Conservation (phyloP, 2,797 vertebrate genomes). For the Trematomus bernacchii region DNA sequence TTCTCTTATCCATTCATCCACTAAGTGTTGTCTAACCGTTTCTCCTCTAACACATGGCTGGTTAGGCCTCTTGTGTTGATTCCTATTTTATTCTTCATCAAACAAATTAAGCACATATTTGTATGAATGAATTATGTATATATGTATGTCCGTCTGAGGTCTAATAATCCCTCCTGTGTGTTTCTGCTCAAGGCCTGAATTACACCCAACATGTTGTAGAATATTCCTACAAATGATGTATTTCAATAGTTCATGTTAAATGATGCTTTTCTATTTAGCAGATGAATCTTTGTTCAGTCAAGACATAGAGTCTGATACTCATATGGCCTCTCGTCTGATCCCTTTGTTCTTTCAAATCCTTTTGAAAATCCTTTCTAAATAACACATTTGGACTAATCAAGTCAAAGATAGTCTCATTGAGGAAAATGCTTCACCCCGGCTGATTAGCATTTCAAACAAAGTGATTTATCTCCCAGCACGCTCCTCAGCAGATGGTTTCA, state of each 20-base stretch:
- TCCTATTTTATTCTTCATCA: background rate
- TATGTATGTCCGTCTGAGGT: background rate
- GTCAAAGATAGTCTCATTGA: too few species aligned
- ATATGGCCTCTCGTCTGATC: too few species aligned
- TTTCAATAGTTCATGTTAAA: background rate
- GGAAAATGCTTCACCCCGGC: slow-evolving; percentile 11
- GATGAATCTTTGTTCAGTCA: too few species aligned
- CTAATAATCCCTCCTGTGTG: too few species aligned
- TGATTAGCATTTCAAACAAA: slow-evolving; percentile 62
- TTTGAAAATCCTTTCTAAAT: too few species aligned
- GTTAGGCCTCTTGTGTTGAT: background rate
- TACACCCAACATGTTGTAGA: background rate
- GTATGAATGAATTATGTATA: background rate
- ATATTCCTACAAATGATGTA: background rate
- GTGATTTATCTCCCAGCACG: slow-evolving; percentile 51
- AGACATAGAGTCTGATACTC: background rate
- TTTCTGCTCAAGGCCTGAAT: too few species aligned
- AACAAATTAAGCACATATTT: background rate
- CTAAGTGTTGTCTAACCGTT: background rate
- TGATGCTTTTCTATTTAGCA: background rate
- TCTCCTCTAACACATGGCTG: background rate
- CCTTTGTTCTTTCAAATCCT: too few species aligned
- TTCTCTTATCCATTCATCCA: background rate
- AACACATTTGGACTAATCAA: too few species aligned
- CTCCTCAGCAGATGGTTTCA: slow-evolving; percentile 52